Base-by-base conservation (phyloP, 1,140 invertebrate genomes). In the Panagrolaimus sp. region DNA sequence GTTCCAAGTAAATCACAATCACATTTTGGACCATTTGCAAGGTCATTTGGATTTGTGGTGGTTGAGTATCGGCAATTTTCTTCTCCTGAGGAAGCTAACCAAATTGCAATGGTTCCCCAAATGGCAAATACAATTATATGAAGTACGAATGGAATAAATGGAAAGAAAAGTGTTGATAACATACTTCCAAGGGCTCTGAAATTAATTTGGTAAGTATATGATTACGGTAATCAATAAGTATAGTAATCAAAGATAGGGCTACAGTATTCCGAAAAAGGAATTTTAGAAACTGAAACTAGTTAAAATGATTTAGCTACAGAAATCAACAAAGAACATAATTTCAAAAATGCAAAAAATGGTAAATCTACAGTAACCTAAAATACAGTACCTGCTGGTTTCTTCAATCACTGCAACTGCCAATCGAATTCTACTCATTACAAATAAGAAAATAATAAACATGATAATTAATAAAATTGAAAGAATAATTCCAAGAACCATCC, bases 361-460 rank as follows among this genome's bases (percentile, higher is more conserved):
- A n/a, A n/a, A n/a, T n/a, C n/a, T n/a, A n/a, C n/a, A n/a, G n/a
- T n/a, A n/a, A n/a, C n/a, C n/a, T n/a, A n/a, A n/a, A n/a, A n/a
- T n/a, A n/a, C n/a, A n/a, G n/a, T 78, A 88, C 88, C 85, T 88
- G 84, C 92, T 88, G 88, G 91, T 84, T 88, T 91, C 83, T 65
- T 85, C 85, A 65, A 96, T 94, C 0, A 97, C 86, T 7, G 92
- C 90, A 65, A 95, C 91, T 1, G 94, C 94, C 66, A 97, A 88
- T 12, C 86, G 84, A 62, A 98, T 93, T 70, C 93, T 87, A 55
- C 89, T 90, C 32, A 92, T 85, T 9, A 97, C 84, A 83, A 94
- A 92, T 43, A 96, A 85, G 0, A 94, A 85, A 7, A 94, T 84
- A 8, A 96, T 79, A 0, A 94, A 58, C 24, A 85, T 78, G 32